These are phyloP conservation scores for Caiman crocodilus DNA, from an alignment of 2,797 vertebrate species.

Conservation along the genomic window DNA sequence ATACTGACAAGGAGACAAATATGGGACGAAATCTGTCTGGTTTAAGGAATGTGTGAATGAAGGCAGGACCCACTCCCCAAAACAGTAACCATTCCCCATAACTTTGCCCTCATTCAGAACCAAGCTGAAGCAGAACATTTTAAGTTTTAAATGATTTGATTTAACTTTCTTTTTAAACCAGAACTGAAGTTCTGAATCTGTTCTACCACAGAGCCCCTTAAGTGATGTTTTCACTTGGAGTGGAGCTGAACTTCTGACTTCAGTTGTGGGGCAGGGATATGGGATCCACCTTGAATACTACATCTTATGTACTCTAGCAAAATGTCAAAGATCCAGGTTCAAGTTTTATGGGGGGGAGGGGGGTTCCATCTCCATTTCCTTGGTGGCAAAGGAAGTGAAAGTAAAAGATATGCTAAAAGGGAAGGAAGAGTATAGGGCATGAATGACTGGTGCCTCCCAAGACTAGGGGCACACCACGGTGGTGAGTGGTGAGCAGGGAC, in stretches of 20 bases:
- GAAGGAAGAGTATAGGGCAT: neutral
- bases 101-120: neutral
- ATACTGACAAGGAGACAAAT: rapidly evolving
- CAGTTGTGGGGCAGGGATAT: neutral
- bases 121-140: neutral
- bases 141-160: rapidly evolving
- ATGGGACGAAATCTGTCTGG: neutral
- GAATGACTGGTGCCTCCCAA: too few species aligned
- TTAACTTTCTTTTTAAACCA: neutral
- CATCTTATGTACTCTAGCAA: neutral
- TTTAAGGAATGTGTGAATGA: neutral
- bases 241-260: neutral
- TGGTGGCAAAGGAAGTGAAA: neutral
- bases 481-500: too few species aligned
- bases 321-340: too few species aligned
- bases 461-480: too few species aligned
- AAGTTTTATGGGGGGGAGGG: too few species aligned
- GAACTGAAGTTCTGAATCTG: neutral
- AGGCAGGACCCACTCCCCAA: neutral
- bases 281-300: neutral
- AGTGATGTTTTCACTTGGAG: neutral
- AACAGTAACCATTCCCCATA: neutral
- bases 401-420: neutral
- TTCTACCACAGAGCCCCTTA: neutral
- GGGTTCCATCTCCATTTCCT: neutral